Base-by-base conservation (phyloP, 1,140 invertebrate genomes). In the Drosophila nigrodunni region DNA sequence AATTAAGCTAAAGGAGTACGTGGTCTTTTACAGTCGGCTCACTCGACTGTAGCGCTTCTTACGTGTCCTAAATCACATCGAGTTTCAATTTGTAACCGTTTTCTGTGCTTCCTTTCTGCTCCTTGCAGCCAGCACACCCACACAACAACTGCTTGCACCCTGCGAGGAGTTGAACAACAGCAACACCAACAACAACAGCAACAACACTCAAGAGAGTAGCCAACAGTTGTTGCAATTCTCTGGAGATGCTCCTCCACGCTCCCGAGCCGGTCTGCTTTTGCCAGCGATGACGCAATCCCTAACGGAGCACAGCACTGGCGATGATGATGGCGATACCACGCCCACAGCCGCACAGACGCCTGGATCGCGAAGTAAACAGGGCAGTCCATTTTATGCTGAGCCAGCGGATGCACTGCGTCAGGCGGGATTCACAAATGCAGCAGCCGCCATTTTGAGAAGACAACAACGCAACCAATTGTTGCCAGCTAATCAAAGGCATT, bases 341-440 rank as follows among this genome's bases (percentile, higher is more conserved):
- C 90, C 91, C n/a, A 92, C 91, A 0, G 91, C 91, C 1, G 83
- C 62, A 21, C 79, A 86, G 30, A 90, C 82, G 2, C 82, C 85
- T 0, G 77, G 79, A 1, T 86, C 87, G 8, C 86, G 91, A 21
- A 92, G 89, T 74, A 92, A 92, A 37, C 92, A 96, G 82, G 95
- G 95, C 9, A 98, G 97, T 92, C 97, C 97, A 0, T 97, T 98
- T 80, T 98, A 98, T 92, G 96, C 97, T 2, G 97, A 98, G 93
- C 97, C 97, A 41, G 97, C 97, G 7, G 97, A 98, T 93, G 95
- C 97, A 13, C 94, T 98, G 44, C 82, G 83, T 68, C 90, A 92
- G 46, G 93, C 93, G 37, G 94, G 94, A 75, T 93, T 85, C 49
- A 92, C 87, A 10, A 91, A 62, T 10, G 85, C 85, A 1, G 85